Percentiles rank a stretch among this genome's conserved stretches.
phyloP scores from a whole-genome alignment of 2,888 invertebrate genomes.

The Lithosia quadra region DNA sequence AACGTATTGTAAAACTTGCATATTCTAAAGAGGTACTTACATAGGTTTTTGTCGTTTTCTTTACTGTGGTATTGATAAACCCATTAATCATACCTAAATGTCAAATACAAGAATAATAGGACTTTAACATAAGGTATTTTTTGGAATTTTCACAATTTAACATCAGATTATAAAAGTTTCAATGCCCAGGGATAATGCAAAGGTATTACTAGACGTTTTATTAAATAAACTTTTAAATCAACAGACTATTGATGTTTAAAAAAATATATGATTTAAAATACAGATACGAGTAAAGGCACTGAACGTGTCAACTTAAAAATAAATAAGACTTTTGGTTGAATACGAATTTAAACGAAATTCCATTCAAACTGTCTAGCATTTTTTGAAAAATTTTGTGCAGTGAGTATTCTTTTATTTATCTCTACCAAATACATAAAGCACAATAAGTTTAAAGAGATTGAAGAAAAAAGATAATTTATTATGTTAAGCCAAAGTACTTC shows the following conservation, averaged over 20 bases:
- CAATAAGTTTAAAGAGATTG: neutral
- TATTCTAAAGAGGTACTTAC: too few relatives aligned
- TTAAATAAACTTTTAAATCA: neutral
- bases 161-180: neutral
- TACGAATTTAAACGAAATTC: neutral
- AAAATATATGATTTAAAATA: neutral
- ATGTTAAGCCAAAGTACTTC: too few relatives aligned
- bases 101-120: neutral
- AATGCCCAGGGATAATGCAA: neutral
- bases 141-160: neutral
- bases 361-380: conserved; percentile 1
- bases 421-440: neutral
- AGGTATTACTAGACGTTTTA: conserved; percentile 1
- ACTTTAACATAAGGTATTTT: neutral
- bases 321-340: neutral
- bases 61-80: neutral
- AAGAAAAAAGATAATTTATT: too few relatives aligned
- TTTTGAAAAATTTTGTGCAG: neutral
- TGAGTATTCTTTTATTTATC: neutral
- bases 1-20: too few relatives aligned
- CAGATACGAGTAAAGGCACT: neutral
- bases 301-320: neutral
- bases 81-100: neutral
- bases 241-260: neutral
- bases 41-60: neutral